These are phyloP conservation scores for Pyrgilauda ruficollis DNA, from an alignment of 2,113 vertebrate species.

Conservation along the genomic window DNA sequence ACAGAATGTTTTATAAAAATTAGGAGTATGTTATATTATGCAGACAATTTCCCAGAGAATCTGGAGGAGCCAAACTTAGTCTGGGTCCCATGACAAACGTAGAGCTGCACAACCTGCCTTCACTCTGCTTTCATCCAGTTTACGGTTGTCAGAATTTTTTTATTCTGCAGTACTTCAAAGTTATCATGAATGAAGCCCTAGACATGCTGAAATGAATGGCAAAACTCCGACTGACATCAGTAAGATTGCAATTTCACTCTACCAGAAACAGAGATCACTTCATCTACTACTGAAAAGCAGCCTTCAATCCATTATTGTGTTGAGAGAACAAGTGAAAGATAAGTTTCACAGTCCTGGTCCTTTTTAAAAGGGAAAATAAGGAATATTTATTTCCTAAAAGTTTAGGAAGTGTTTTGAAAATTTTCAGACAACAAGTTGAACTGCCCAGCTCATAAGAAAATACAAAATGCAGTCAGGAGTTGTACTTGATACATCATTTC, in stretches of 20 bases:
- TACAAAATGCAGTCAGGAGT: background rate
- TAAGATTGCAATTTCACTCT: slow-evolving; percentile 31
- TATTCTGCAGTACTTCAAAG: slow-evolving; percentile 17
- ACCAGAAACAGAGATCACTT: slow-evolving; percentile 34
- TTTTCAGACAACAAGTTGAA: background rate
- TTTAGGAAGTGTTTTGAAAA: background rate
- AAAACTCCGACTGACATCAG: slow-evolving; percentile 24
- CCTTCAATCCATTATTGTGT: background rate
- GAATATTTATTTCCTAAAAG: slow-evolving; percentile 17
- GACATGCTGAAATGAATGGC: background rate
- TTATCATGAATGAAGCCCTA: slow-evolving; percentile 11
- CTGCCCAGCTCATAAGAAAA: background rate
- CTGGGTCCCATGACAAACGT: background rate
- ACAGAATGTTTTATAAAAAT: background rate
- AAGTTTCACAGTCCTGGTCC: background rate
- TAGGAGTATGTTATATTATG: accelerated
- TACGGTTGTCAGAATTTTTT: slow-evolving; percentile 11
- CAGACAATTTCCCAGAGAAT: background rate
- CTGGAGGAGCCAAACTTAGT: background rate
- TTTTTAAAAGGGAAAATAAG: background rate
- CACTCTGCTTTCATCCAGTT: background rate
- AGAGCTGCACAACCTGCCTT: background rate
- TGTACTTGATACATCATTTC: background rate
- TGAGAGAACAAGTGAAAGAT: background rate
- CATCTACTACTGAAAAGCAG: background rate